Base-by-base conservation (phyloP, 2,113 vertebrate genomes). In the Lycocorax pyrrhopterus region DNA sequence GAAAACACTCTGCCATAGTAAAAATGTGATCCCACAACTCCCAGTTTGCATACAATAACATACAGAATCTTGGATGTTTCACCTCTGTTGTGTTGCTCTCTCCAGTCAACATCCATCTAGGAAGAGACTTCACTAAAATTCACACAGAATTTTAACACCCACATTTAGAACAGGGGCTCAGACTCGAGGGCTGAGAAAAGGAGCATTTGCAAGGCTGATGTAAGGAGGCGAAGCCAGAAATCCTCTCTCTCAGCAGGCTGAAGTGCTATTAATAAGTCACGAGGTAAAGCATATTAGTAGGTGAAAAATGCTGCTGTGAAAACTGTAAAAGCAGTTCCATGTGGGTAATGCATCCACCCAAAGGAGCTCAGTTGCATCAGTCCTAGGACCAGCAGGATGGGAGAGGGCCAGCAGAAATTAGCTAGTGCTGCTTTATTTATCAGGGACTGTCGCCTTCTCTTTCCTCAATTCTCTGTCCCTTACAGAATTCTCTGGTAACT, bases 301-400 rank as follows among this genome's bases (percentile, higher is more conserved):
- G 86, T 95, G 91, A 96, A 96, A 90, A 97, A 96, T 92, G 60
- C 81, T 95, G 91, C 95, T 93, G 93, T 94, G 95, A 95, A 95
- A 93, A 95, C 72, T 67, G 29, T 73, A 86, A 81, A 67, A 85
- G 93, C 60, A 78, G 69, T 63, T 93, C 72, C 74, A 52, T 39
- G 84, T 26, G 17, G 95, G 83, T 84, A 96, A 86, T 68, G 78
- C 71, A 62, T 89, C 86, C 55, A 92, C 51, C 74, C 73, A 58
- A 41, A 68, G 92, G 77, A 94, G 59, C 30, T 51, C 43, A 68
- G 90, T 35, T 84, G 72, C 85, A 95, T 89, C 96, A 95, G 85
- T 80, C 74, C 37, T 69, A 52, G 94, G 76, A 72, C 51, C 74
- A 94, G 52, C 63, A 92, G 87, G 29, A 80, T 83, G 90, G 94